Conservation (phyloP, 2,797 vertebrate genomes). For the Amazona ochrocephala region DNA sequence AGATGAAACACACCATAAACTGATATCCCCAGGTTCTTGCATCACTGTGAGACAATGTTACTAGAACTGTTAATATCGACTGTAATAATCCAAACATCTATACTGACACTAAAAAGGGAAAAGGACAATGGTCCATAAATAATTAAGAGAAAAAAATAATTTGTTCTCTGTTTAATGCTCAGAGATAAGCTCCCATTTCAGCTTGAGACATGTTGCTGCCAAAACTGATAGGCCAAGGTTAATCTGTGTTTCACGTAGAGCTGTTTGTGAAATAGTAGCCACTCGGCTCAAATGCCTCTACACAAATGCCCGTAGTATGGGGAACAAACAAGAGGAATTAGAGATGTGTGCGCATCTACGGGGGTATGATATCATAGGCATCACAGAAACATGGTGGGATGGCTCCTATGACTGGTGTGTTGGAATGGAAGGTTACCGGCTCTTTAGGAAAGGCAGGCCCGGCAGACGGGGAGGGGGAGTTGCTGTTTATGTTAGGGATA, state of each 20-base stretch:
- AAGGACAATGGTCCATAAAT: constrained; percentile 52
- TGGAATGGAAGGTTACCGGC: too few relatives aligned
- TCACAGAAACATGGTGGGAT: too few relatives aligned
- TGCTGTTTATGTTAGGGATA: too few relatives aligned
- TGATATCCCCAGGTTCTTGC: neutral
- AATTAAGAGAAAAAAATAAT: constrained; percentile 61
- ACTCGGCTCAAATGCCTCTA: neutral
- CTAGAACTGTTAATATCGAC: neutral
- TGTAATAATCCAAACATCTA: constrained; percentile 32
- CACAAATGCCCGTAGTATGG: too few relatives aligned
- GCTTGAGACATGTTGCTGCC: neutral
- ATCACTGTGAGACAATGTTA: neutral
- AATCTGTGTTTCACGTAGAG: neutral
- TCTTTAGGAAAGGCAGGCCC: too few relatives aligned
- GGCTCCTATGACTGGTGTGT: too few relatives aligned
- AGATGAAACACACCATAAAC: neutral
- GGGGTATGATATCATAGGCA: too few relatives aligned
- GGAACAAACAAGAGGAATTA: too few relatives aligned
- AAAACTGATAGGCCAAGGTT: constrained; percentile 51
- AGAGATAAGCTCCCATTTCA: constrained; percentile 54
- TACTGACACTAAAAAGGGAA: constrained; percentile 9
- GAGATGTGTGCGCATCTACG: too few relatives aligned
- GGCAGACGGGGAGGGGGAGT: too few relatives aligned
- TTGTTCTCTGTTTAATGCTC: constrained; percentile 37
- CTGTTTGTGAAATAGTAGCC: neutral